phyloP scores from a whole-genome alignment of 2,888 invertebrate genomes.

The Mythimna vitellina region DNA sequence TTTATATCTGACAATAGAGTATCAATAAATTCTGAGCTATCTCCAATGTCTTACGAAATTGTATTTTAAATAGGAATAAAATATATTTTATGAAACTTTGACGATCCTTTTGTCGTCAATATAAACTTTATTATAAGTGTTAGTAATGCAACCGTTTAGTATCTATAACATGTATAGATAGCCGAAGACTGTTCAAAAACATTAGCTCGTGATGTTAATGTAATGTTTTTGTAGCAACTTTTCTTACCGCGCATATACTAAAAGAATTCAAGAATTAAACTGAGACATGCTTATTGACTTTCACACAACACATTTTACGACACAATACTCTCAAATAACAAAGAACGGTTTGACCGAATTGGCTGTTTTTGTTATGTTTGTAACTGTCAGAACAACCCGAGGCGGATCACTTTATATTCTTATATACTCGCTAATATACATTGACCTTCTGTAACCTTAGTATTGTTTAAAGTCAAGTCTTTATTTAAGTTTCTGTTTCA shows the following conservation, averaged over 20 bases:
- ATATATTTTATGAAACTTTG: conserved; percentile 40
- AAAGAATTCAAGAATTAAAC: too few relatives aligned
- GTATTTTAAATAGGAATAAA: conserved; percentile 52
- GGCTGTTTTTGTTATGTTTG: neutral
- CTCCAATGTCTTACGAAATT: conserved; percentile 21
- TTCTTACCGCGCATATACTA: too few relatives aligned
- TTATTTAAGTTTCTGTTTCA: neutral
- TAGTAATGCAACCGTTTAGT: neutral
- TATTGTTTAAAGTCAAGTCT: neutral
- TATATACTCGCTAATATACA: too few relatives aligned
- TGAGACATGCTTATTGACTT: neutral
- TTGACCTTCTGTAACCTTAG: too few relatives aligned
- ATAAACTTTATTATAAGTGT: conserved; percentile 5
- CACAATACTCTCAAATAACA: neutral
- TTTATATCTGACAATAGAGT: conserved; percentile 33
- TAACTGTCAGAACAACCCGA: too few relatives aligned
- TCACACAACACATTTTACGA: neutral
- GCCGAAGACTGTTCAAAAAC: neutral
- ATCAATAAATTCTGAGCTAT: conserved; percentile 28
- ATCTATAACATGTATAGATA: neutral
- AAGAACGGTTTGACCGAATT: neutral
- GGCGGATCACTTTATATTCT: too few relatives aligned
- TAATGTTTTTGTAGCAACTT: neutral
- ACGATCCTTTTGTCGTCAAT: conserved; percentile 23
- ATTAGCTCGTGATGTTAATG: neutral